Evolutionary conservation across 2,113 vertebrate genomes (phyloP).

Genomic region (Podarcis muralis): DNA sequence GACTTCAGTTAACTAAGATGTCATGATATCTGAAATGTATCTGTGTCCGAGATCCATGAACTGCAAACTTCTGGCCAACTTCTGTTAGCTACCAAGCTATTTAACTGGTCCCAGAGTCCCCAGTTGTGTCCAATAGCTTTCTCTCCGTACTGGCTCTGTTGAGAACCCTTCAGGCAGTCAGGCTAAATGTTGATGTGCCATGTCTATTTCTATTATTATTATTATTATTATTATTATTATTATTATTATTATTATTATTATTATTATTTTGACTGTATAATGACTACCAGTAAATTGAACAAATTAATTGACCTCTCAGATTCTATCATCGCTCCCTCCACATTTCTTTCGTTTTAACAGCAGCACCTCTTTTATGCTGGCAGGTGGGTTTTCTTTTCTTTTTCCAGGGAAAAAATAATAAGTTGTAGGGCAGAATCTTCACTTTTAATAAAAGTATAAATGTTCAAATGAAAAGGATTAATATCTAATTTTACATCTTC

Average conservation of each 20-base stretch:
- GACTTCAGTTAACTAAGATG: not conserved
- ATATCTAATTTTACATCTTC: slow-evolving; percentile 77
- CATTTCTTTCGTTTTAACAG: not conserved
- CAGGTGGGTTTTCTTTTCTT: slow-evolving; percentile 37
- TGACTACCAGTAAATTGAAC: slow-evolving; percentile 64
- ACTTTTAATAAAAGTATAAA: slow-evolving; percentile 75
- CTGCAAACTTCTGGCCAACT: not conserved
- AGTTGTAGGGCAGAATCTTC: slow-evolving; percentile 58
- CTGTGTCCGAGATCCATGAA: no score
- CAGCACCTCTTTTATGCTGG: slow-evolving; percentile 46
- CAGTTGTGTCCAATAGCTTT: rapidly evolving
- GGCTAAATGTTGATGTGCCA: slow-evolving; percentile 29
- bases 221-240: no score
- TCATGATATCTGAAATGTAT: not conserved
- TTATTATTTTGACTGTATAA: slow-evolving; percentile 49
- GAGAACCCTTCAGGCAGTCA: slow-evolving; percentile 5
- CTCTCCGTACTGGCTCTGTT: not conserved
- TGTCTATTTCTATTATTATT: slow-evolving; percentile 14
- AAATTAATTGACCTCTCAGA: slow-evolving; percentile 54
- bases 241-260: not conserved
- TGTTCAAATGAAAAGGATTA: slow-evolving; percentile 75
- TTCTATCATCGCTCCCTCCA: slow-evolving; percentile 43
- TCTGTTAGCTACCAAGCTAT: not conserved
- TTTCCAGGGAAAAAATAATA: not conserved
- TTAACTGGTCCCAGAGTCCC: not conserved